Conservation (phyloP, 2,113 vertebrate genomes). For the Tetrax tetrax region DNA sequence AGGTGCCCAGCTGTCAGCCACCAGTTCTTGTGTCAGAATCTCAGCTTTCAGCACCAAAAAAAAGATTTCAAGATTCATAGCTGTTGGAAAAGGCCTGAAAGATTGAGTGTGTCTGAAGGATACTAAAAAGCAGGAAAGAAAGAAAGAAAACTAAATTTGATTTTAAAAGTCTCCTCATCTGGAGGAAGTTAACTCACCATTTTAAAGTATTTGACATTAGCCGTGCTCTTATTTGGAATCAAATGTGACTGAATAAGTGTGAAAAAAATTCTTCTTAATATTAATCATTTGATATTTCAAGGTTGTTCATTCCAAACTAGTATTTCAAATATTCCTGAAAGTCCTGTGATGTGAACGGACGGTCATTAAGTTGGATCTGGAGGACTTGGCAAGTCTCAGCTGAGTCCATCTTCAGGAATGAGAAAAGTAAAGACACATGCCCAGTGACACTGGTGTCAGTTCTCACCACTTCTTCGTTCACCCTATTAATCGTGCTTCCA, state of each 20-base stretch:
- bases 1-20: background rate
- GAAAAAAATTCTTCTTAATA: background rate
- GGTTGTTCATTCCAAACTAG: background rate
- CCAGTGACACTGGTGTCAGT: background rate
- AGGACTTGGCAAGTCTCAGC: background rate
- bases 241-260: background rate
- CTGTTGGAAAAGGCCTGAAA: background rate
- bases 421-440: background rate
- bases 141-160: background rate
- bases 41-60: background rate
- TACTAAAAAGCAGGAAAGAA: background rate
- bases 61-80: background rate
- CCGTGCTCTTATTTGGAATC: background rate
- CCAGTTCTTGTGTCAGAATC: background rate
- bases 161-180: background rate
- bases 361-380: background rate
- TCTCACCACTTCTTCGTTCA: background rate
- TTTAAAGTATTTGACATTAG: background rate
- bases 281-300: background rate
- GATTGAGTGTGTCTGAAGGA: background rate
- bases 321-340: background rate
- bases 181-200: background rate
- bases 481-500: background rate
- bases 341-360: background rate
- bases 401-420: background rate